Evolutionary conservation across 2,888 invertebrate species (phyloP).

Genomic region (Noctuana brunneofusca): DNA sequence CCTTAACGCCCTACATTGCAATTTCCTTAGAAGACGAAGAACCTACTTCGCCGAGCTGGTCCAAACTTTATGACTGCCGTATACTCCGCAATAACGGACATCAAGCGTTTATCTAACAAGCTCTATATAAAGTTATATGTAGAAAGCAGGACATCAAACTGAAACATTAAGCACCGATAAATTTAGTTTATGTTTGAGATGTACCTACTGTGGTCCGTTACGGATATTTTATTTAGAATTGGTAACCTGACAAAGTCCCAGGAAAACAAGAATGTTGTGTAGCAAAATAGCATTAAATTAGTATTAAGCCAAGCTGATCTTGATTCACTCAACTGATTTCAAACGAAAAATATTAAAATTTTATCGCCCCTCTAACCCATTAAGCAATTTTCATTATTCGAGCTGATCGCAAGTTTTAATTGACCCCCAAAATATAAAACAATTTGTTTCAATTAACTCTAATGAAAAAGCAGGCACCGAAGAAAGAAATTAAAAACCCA

Average conservation of each 20-base stretch:
- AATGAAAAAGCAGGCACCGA: conserved; percentile 4
- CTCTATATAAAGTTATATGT: neutral
- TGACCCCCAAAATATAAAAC: conserved; percentile 12
- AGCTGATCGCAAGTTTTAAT: conserved; percentile 7
- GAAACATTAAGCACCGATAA: neutral
- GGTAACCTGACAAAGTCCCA: no score
- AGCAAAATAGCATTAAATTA: no score
- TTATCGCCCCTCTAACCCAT: neutral
- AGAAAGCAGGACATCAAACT: neutral
- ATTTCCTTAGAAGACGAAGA: neutral
- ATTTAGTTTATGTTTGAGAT: neutral
- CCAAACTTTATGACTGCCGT: neutral
- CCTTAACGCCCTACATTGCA: neutral
- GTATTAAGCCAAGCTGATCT: no score
- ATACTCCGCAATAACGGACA: neutral
- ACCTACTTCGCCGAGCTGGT: neutral
- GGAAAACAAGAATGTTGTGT: neutral
- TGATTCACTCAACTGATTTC: no score
- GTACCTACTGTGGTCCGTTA: neutral
- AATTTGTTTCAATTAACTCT: conserved; percentile 24
- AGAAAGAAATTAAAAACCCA: conserved; percentile 23
- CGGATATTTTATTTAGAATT: neutral
- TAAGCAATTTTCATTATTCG: neutral
- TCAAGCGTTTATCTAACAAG: neutral
- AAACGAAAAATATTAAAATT: no score